A percentile compares a stretch with the other conserved stretches of the same genome.
These are phyloP conservation scores for Drosophila kohkoa DNA, from an alignment of 1,140 invertebrate species.

Conservation along the genomic window DNA sequence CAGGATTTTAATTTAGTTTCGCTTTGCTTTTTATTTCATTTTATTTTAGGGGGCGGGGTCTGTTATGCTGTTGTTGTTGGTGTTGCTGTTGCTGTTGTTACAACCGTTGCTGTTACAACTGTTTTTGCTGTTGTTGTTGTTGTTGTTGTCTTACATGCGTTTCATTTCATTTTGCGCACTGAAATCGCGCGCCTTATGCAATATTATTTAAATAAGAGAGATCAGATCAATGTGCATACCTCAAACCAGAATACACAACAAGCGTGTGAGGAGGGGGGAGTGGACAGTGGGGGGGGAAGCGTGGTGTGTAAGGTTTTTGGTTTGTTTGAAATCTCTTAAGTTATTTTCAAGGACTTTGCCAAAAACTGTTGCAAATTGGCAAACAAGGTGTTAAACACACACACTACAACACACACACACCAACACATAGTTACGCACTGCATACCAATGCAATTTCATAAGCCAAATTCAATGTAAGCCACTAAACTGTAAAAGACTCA, in stretches of 20 bases:
- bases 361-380: constrained; percentile 40
- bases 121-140: constrained; percentile 10
- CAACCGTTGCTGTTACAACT: not conserved
- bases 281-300: not conserved
- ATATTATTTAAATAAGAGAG: constrained; percentile 62
- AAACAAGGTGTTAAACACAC: constrained; percentile 40
- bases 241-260: constrained; percentile 40
- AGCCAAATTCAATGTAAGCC: constrained; percentile 63
- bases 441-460: constrained; percentile 54
- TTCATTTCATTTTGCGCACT: constrained; percentile 61
- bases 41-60: constrained; percentile 19
- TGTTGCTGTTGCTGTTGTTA: constrained; percentile 13
- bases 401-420: not conserved
- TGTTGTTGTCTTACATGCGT: constrained; percentile 54
- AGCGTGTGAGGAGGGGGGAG: not conserved
- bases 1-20: constrained; percentile 74
- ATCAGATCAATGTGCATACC: constrained; percentile 43
- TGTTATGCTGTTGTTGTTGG: constrained; percentile 25
- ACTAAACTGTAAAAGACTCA: constrained; percentile 59
- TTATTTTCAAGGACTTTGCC: constrained; percentile 64
- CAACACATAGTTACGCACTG: not conserved
- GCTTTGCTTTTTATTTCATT: constrained; percentile 30
- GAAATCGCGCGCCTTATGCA: constrained; percentile 65
- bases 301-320: not conserved
- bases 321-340: constrained; percentile 23